Evolutionary conservation across 1,140 invertebrate species (phyloP), one percentile per base, ranked within the genome.

Genomic region (Rhopalosiphum maidis): DNA sequence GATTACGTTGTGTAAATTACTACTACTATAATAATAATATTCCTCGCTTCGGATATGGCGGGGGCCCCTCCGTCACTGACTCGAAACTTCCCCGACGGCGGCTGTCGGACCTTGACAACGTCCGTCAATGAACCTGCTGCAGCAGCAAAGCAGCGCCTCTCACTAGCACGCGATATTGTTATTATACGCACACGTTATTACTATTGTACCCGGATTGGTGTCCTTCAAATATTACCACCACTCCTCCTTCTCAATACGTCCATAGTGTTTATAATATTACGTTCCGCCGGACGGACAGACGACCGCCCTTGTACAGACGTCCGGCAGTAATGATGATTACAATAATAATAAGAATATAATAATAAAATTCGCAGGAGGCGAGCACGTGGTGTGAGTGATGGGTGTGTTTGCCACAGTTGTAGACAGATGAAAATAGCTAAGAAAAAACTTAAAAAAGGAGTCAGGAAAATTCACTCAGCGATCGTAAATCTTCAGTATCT

Each of bases 111-210:
- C 91, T 92, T 92, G 91, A 85, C 91, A 92, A 92, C 91, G 91
- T 92, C 91, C 91, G 91, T 92, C 91, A 92, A 92, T 92, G 91
- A 92, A 92, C 91, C 91, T 82, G 77, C 91, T 77, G 60, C 60
- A n/a, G 60, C 60, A 77, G 55, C 55, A 60, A 60, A 23, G 46
- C n/a, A 46, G 91, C 9, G 30, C 68, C 90, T 91, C 90, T 82
- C 43, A n/a, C 68, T 77, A 2, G 68, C 41, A 25, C 60, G 82
- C 46, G 15, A 77, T 35, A 77, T 77, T 54, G 23, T 54, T 77
- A n/a, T 77, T 77, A 82, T n/a, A 46, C 82, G 25, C 35, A 85
- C 91, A 85, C 48, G 30, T 37, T 77, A 48, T 37, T 6, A 37
- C 11, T n/a, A 77, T 77, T 77, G 60, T 77, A 77, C 60, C 15